Evolutionary conservation across 2,113 vertebrate species (phyloP).

Genomic region (Labeo rohita): DNA sequence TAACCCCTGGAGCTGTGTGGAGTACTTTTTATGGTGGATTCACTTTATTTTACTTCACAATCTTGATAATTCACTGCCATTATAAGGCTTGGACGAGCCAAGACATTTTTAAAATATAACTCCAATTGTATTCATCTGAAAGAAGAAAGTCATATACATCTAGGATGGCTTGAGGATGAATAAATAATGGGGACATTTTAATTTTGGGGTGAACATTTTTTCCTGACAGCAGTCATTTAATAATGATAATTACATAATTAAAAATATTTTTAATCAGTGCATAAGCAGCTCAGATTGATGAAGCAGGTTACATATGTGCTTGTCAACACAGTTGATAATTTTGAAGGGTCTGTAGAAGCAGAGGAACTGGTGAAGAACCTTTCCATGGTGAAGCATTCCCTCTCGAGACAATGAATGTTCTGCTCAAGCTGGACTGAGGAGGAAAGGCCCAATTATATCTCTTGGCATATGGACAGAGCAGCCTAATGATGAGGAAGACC

Average conservation of each 20-base stretch:
- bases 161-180: too few species aligned
- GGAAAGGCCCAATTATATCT: slow-evolving; percentile 72
- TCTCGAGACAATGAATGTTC: slow-evolving; percentile 63
- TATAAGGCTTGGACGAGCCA: too few species aligned
- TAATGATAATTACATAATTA: not conserved
- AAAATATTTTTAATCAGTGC: not conserved
- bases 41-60: too few species aligned
- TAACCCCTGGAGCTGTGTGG: too few species aligned
- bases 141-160: too few species aligned
- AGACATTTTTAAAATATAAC: too few species aligned
- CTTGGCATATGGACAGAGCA: slow-evolving; percentile 73
- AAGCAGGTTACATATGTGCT: not conserved
- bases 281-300: not conserved
- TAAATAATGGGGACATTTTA: too few species aligned
- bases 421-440: slow-evolving; percentile 61
- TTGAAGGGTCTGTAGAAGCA: not conserved
- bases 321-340: not conserved
- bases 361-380: slow-evolving; percentile 9
- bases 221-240: not conserved
- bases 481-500: slow-evolving; percentile 70
- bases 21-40: too few species aligned
- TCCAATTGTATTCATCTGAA: too few species aligned
- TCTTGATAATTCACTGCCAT: too few species aligned
- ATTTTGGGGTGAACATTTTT: too few species aligned
- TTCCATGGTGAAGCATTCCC: slow-evolving; percentile 54